A percentile compares a stretch with the other conserved stretches of the same genome.
Conservation (phyloP, 2,888 invertebrate species). For the Catocala sponsa region DNA sequence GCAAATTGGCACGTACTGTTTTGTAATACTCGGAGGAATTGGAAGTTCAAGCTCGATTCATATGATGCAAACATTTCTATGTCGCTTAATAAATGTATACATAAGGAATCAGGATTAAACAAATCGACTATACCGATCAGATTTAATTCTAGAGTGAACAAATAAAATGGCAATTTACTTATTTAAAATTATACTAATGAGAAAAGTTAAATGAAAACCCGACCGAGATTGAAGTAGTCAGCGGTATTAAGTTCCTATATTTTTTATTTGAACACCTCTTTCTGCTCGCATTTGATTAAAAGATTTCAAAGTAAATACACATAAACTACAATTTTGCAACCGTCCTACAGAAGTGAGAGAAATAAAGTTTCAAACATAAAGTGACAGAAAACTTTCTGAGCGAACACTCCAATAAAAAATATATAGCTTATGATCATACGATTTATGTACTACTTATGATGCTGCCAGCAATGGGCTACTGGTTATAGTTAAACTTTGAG, state of each 20-base stretch:
- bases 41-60: slow-evolving; percentile 12
- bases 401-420: background rate
- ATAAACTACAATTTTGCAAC: slow-evolving; percentile 12
- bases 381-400: too few relatives aligned
- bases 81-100: slow-evolving; percentile 4
- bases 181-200: slow-evolving; percentile 25
- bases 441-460: background rate
- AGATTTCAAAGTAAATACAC: slow-evolving; percentile 16
- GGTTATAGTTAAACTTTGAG: too few relatives aligned
- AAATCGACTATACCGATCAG: background rate
- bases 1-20: slow-evolving; percentile 24
- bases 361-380: background rate
- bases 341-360: background rate
- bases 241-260: slow-evolving; percentile 13
- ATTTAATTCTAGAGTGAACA: too few relatives aligned
- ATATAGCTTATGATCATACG: background rate
- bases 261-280: slow-evolving; percentile 22
- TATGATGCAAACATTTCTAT: slow-evolving; percentile 4
- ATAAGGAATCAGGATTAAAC: background rate
- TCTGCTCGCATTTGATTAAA: slow-evolving; percentile 14
- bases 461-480: too few relatives aligned
- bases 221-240: slow-evolving; percentile 21
- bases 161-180: background rate
- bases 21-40: slow-evolving; percentile 19
- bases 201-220: slow-evolving; percentile 33